Base-by-base conservation (phyloP, 92 coral and sea anemone genomes). In the Micromussa lordhowensis region DNA sequence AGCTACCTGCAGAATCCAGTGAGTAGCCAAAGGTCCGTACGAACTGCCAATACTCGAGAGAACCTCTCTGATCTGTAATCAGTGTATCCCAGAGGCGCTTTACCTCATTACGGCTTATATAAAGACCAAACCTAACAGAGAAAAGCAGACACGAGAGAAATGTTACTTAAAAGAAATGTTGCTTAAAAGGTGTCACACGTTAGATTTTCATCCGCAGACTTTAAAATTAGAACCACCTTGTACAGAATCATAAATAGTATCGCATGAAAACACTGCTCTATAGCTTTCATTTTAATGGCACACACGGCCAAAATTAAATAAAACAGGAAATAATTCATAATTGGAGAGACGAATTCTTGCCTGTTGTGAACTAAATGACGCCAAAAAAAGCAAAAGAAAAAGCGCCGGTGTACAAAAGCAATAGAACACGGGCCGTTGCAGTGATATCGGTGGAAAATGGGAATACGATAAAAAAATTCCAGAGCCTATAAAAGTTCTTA, bases 1-100 rank as follows among this genome's bases (percentile, higher is more conserved):
- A 58, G 54, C 21, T 59, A 96, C 99, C 99, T 93, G 96, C 96
- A 2, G 99, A 91, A 26, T 87, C 90, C 7, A 95, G 83, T 36
- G 96, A 90, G 63, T 92, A 96, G 6, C 96, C 98, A 75, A 98
- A 98, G 38, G 96, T 95, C 29, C 99, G 92, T 12, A 98, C 98
- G 58, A 98, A 98, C 94, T 98, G 98, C 87, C 92, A 89, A 75
- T 92, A 98, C 83, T 98, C 99, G 19, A 98, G 87, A 80, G 89
- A 94, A 19, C 98, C 96, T 83, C 88, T 88, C 80, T 96, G 97
- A 61, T 98, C 99, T 24, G 98, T 96, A 69, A 98, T 93, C 32
- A 98, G 93, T 36, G 99, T 98, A 84, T 96, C 94, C 99, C 99
- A 98, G 53, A 98, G 86, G 12, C 98, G 93, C 87, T 96, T 94